phyloP scores from a whole-genome alignment of 2,888 invertebrate genomes.

The Allygus modestus region DNA sequence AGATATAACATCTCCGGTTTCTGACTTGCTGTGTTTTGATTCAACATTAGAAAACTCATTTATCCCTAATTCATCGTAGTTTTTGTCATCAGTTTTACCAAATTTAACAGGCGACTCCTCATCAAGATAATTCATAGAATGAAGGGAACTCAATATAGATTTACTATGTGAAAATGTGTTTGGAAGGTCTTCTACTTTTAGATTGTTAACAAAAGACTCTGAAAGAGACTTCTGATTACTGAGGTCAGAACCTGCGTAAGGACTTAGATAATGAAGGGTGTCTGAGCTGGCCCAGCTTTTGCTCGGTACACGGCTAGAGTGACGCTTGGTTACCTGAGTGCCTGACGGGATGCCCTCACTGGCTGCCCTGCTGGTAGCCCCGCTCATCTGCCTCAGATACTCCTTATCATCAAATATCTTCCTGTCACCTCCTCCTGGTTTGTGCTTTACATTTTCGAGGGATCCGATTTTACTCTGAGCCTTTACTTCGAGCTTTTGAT shows the following conservation, averaged over 20 bases:
- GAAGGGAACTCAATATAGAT: background rate
- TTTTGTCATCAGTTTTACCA: background rate
- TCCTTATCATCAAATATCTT: constrained; percentile 96
- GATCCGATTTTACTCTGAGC: constrained; percentile 96
- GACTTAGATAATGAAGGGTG: background rate
- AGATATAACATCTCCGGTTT: background rate
- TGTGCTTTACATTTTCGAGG: constrained; percentile 93
- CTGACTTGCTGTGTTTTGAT: background rate
- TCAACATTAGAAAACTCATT: background rate
- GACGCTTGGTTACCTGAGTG: constrained; percentile 69
- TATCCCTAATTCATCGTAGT: background rate
- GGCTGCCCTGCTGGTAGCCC: constrained; percentile 65
- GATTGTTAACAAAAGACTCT: background rate
- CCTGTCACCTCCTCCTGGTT: constrained; percentile 95
- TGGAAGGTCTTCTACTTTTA: background rate
- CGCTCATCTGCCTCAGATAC: constrained; percentile 86
- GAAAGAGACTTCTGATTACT: background rate
- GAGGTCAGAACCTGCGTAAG: background rate
- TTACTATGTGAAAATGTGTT: background rate
- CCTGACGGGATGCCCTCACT: constrained; percentile 71
- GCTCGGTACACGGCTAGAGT: background rate
- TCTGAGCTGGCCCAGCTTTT: constrained; percentile 28
- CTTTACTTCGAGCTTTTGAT: constrained; percentile 94
- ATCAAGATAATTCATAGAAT: background rate
- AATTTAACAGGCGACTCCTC: background rate